Conservation (phyloP, 2,797 vertebrate genomes). For the Rhinatrema bivittatum region DNA sequence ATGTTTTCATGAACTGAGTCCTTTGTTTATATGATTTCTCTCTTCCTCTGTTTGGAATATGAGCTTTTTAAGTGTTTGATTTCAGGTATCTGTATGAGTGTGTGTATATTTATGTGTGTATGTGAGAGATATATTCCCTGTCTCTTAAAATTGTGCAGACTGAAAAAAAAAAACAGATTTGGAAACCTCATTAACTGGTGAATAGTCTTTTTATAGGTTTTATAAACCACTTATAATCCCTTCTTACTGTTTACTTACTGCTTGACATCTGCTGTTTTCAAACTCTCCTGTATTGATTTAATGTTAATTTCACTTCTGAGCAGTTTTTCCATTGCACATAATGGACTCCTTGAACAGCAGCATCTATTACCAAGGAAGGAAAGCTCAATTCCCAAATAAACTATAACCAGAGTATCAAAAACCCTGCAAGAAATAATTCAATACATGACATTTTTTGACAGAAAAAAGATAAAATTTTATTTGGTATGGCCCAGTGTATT, state of each 20-base stretch:
- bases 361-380: too few species aligned
- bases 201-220: constrained; percentile 68
- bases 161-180: constrained; percentile 9
- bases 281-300: too few species aligned
- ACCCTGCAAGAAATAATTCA: too few species aligned
- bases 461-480: too few species aligned
- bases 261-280: constrained; percentile 45
- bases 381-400: too few species aligned
- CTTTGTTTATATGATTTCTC: constrained; percentile 33
- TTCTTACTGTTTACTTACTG: constrained; percentile 54
- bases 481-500: too few species aligned
- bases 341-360: too few species aligned
- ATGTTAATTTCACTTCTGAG: too few species aligned
- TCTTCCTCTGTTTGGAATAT: constrained; percentile 44
- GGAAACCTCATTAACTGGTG: constrained; percentile 52
- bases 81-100: constrained; percentile 51
- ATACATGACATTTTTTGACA: too few species aligned
- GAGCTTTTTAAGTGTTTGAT: constrained; percentile 50
- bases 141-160: constrained; percentile 45
- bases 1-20: constrained; percentile 39
- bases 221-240: constrained; percentile 71
- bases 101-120: constrained; percentile 40
- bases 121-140: too few species aligned
- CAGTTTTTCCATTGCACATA: too few species aligned
- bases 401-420: too few species aligned